phyloP scores from a whole-genome alignment of 2,113 vertebrate genomes.

The Thalassoma bifasciatum region DNA sequence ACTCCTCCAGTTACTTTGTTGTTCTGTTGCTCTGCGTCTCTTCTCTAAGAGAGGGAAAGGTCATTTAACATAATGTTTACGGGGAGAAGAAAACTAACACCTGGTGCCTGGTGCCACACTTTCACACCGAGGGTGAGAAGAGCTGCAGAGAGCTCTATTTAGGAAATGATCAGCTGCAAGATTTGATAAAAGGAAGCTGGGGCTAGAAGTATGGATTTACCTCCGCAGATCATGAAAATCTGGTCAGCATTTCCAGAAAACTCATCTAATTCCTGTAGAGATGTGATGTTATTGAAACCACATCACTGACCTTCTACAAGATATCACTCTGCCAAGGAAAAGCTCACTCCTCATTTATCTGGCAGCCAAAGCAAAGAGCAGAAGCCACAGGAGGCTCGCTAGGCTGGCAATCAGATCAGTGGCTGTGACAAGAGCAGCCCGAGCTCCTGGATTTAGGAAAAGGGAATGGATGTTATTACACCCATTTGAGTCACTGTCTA shows the following conservation, averaged over 20 bases:
- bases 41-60: no score
- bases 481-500: no score
- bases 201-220: no score
- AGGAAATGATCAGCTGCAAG: slow-evolving; percentile 19
- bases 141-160: no score
- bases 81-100: no score
- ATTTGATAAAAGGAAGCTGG: slow-evolving; percentile 9
- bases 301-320: slow-evolving; percentile 74
- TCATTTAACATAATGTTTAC: no score
- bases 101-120: no score
- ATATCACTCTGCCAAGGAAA: slow-evolving; percentile 70
- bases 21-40: no score
- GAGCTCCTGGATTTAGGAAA: slow-evolving; percentile 46
- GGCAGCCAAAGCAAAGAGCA: slow-evolving; percentile 70
- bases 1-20: no score
- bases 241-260: slow-evolving; percentile 29
- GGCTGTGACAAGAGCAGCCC: slow-evolving; percentile 40
- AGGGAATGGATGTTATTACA: neutral
- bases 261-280: slow-evolving; percentile 23
- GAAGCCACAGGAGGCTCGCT: slow-evolving; percentile 46
- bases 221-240: slow-evolving; percentile 18
- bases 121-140: no score
- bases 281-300: slow-evolving; percentile 14
- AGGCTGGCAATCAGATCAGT: slow-evolving; percentile 16
- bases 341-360: slow-evolving; percentile 80